Evolutionary conservation across 2,113 vertebrate genomes (phyloP), one percentile per base, ranked within the genome.

Genomic region (Delphinapterus leucas): DNA sequence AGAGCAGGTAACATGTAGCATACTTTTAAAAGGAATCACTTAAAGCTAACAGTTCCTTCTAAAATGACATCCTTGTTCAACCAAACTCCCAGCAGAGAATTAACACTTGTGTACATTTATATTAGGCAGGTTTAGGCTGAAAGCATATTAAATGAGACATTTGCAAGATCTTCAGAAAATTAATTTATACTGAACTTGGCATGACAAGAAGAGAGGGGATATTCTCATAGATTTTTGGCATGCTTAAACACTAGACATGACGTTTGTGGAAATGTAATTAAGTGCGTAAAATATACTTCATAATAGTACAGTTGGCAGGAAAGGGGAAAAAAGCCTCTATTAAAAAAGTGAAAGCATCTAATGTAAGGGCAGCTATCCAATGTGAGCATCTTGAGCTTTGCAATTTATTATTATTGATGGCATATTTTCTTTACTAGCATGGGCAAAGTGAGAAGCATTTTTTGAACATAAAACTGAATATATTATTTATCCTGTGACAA

Each of bases 261-360:
- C 31, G 44, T 98, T 98, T 97, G 96, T 99, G 98, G 98, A 98
- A 98, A 98, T 98, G 95, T 96, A 98, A 98, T 98, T 98, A 98
- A 97, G 86, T 97, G 96, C 63, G 86, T 97, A 96, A 98, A 97
- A 98, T 98, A 94, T 95, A 94, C 91, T 98, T 97, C 97, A 84
- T 90, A 97, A 95, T 90, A 97, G 82, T 93, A 89, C 71, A 91
- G 63, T 80, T 88, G 95, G 63, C 61, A 97, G 70, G 33, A 93
- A 93, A 96, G 49, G 36, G 76, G 63, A 41, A 92, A 94, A 95
- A 95, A 58, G 38, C 0, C 0, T 80, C 74, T 87, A 67, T 70
- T 89, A 2, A 18, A 97, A 93, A 90, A 79, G 68, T 67, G 87
- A 92, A 97, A 97, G 44, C 44, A 88, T 58, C 49, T 85, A 96